Base-by-base conservation (phyloP, 92 coral and sea anemone species). In the Bergia puertoricense region DNA sequence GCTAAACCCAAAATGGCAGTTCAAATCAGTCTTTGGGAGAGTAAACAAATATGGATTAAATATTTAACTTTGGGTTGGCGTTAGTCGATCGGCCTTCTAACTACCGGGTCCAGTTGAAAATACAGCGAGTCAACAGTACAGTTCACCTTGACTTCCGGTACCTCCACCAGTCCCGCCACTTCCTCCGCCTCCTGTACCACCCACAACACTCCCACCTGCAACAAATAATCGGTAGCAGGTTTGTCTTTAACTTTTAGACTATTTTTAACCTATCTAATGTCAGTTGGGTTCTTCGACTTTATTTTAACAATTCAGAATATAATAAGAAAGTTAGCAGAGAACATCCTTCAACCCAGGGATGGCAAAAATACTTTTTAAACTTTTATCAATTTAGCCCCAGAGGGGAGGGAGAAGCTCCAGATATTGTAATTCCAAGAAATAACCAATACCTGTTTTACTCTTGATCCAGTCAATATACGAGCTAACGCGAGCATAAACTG, bases 381-480 rank as follows among this genome's bases (percentile, higher is more conserved):
- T 7, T n/a, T 16, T 5, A n/a, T 20, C 23, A 23, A 23, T 7
- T 6, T 66, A 20, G 11, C 38, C 76, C 14, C 37, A n/a, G 4
- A 23, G 42, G 15, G 8, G 22, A 66, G 22, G 8, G 5, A 69
- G 8, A 69, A 73, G 42, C 74, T 23, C 38, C 75, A 23, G 11
- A 69, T 4, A 8, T 18, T 9, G 30, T 30, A 30, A 30, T 66
- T 15, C 16, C 4, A 65, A 65, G 6, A 65, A 6, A 7, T 8
- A 7, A 18, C 72, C 50, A 22, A 23, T 46, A 79, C 82, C 82
- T 50, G 82, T 79, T 37, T 79, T 79, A 2, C 0, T 54, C 82
- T 79, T 79, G 68, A 79, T 79, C 82, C 82, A 79, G 67, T 79
- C n/a, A 0, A 79, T 79, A 36, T 79, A 79, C 0, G 82, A 79